Evolutionary conservation across 2,888 invertebrate species (phyloP), one percentile per base, ranked within the genome.

Genomic region (Lasioglossum zephyrum): DNA sequence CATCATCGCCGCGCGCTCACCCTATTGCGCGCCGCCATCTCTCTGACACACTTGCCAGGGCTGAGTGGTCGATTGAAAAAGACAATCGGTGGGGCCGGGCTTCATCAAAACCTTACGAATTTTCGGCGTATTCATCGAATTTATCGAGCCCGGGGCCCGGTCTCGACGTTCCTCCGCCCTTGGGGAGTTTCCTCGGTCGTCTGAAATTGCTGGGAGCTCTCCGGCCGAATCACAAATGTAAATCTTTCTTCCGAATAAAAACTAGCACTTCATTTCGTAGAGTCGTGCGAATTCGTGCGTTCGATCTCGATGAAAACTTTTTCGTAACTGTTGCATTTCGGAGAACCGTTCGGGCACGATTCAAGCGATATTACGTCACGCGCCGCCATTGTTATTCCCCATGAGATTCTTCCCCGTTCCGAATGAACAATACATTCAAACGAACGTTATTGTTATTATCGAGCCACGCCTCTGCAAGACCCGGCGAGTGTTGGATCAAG

Each of bases 1-100:
- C 91, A 93, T 93, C 93, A 93, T 89, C 89, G 86, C 81, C 79
- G 83, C 63, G 53, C 82, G 66, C 39, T 63, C 85, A 53, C 81
- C 84, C 84, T 77, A 75, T 63, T 41, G 83, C 73, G 83, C 73
- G 26, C 69, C 72, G 74, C 69, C 75, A 63, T 81, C 63, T 69
- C 81, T 74, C 39, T 66, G 77, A 75, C 81, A 81, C 80, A 81
- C 84, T 84, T 84, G 77, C 85, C 73, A 13, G 75, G 74, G 57
- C 73, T 63, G 73, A 85, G 85, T 81, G 78, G 66, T 77, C 85
- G 85, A 87, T 82, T 77, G 82, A 82, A 85, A 85, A 87, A 81
- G 81, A 77, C 85, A 87, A 87, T 86, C 81, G 85, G 13, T 69
- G 76, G 85, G 84, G 75, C 60, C 9, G 75, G 73, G 84, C 75